A percentile compares a stretch with the other conserved stretches of the same genome.
Conservation (phyloP, 1,140 invertebrate genomes). For the Tetramorium simillimum region DNA sequence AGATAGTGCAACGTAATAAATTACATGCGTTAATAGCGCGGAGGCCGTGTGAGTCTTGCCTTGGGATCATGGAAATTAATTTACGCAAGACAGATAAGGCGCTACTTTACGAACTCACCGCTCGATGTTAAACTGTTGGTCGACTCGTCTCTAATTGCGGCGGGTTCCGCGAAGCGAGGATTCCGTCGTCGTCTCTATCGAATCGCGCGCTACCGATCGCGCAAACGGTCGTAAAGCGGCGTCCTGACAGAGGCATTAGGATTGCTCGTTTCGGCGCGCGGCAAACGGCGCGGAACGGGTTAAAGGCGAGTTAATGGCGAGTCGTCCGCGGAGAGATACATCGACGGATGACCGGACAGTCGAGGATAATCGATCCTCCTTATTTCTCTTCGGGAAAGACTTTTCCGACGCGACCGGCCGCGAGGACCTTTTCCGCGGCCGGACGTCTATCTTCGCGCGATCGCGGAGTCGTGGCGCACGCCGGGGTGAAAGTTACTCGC, state of each 20-base stretch:
- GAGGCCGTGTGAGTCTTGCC: background rate
- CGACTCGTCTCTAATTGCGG: background rate
- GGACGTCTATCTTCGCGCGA: constrained; percentile 14
- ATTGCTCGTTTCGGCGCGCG: constrained; percentile 6
- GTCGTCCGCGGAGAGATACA: background rate
- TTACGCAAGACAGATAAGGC: constrained; percentile 16
- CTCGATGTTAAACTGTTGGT: background rate
- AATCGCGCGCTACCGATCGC: constrained; percentile 33
- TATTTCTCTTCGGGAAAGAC: background rate
- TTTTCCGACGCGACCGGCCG: constrained; percentile 15
- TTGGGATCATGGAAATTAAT: background rate
- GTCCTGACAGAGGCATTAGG: constrained; percentile 29
- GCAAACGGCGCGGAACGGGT: constrained; percentile 16
- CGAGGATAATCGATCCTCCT: background rate
- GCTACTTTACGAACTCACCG: constrained; percentile 1
- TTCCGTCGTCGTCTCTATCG: constrained; percentile 26
- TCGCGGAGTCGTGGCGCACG: constrained; percentile 42
- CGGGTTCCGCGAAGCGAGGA: constrained; percentile 26
- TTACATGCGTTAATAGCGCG: background rate
- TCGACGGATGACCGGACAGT: constrained; percentile 16
- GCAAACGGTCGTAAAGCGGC: constrained; percentile 32
- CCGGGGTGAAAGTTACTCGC: constrained; percentile 46
- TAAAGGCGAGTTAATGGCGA: constrained; percentile 43
- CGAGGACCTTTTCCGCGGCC: background rate
- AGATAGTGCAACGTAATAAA: constrained; percentile 16